These are phyloP conservation scores for Anthonomus grandis DNA, from an alignment of 1,140 invertebrate species.

Conservation along the genomic window DNA sequence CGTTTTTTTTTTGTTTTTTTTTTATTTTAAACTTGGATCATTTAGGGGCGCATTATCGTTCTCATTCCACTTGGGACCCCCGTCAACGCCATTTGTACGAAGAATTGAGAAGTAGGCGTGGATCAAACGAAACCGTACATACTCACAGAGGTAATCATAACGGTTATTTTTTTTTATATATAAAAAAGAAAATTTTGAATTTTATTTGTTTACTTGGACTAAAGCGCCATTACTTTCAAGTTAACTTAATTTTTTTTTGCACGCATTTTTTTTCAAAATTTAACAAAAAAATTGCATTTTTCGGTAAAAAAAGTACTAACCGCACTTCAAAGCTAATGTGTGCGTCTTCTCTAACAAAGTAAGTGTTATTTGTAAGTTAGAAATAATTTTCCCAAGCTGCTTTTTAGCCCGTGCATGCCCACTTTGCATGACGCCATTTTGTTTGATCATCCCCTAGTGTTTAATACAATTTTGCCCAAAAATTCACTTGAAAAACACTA, in stretches of 20 bases:
- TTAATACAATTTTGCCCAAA: too few species aligned
- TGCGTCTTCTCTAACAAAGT: constrained; percentile 26
- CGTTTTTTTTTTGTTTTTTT: constrained; percentile 17
- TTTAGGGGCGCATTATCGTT: constrained; percentile 52
- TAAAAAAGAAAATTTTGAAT: background rate
- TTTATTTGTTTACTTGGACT: background rate
- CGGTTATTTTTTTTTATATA: constrained; percentile 15
- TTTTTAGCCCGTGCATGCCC: constrained; percentile 12
- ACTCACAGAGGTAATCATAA: constrained; percentile 54
- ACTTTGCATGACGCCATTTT: too few species aligned
- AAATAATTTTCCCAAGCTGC: constrained; percentile 9
- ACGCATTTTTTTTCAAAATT: constrained; percentile 12
- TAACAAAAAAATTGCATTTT: background rate
- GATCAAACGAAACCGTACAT: constrained; percentile 59
- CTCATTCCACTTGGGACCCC: constrained; percentile 83
- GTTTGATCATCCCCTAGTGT: too few species aligned
- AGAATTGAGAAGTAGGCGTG: constrained; percentile 65
- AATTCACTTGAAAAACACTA: too few species aligned
- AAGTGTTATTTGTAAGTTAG: constrained; percentile 14
- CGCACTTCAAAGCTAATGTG: constrained; percentile 6
- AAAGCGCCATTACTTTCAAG: background rate
- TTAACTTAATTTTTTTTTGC: background rate
- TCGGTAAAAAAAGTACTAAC: constrained; percentile 12
- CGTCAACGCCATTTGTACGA: constrained; percentile 77
- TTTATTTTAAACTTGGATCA: constrained; percentile 36